These are phyloP conservation scores for Colletes latitarsis DNA, from an alignment of 1,140 invertebrate species.

Conservation along the genomic window DNA sequence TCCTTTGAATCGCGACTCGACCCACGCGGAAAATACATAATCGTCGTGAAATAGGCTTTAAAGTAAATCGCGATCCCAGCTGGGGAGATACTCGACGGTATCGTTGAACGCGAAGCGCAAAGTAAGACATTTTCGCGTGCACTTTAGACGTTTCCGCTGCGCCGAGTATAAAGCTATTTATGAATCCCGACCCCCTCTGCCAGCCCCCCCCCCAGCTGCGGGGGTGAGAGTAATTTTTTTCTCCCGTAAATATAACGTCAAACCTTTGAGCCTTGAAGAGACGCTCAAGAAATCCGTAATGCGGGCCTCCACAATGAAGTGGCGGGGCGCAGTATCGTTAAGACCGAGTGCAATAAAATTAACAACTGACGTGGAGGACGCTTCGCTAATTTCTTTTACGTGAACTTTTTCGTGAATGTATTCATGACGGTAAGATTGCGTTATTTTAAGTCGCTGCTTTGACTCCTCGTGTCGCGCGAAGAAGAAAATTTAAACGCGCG, in stretches of 20 bases:
- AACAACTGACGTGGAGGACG: slow-evolving; percentile 6
- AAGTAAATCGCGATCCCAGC: slow-evolving; percentile 16
- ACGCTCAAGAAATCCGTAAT: slow-evolving; percentile 33
- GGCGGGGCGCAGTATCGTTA: slow-evolving; percentile 2
- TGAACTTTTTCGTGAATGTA: not conserved
- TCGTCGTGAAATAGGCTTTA: slow-evolving; percentile 23
- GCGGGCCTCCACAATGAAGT: slow-evolving; percentile 19
- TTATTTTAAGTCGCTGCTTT: not conserved
- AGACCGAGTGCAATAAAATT: slow-evolving; percentile 22
- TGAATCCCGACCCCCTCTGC: not conserved
- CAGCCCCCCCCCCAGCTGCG: too few relatives aligned
- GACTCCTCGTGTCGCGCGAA: not conserved
- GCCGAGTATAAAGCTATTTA: slow-evolving; percentile 43
- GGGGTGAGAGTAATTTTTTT: slow-evolving; percentile 20
- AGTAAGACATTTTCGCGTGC: slow-evolving; percentile 39
- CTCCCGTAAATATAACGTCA: slow-evolving; percentile 12
- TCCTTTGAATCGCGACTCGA: not conserved
- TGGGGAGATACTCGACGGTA: slow-evolving; percentile 19
- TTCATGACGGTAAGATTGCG: not conserved
- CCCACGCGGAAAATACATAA: slow-evolving; percentile 17
- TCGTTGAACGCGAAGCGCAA: slow-evolving; percentile 29
- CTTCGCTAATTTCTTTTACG: not conserved
- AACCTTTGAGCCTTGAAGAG: slow-evolving; percentile 23
- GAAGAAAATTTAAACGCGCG: not conserved
- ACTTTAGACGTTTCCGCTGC: slow-evolving; percentile 39